Percentiles rank a stretch among this genome's conserved stretches.
Evolutionary conservation across 2,797 vertebrate species (phyloP).

Genomic region (Phylloscopus collybita): DNA sequence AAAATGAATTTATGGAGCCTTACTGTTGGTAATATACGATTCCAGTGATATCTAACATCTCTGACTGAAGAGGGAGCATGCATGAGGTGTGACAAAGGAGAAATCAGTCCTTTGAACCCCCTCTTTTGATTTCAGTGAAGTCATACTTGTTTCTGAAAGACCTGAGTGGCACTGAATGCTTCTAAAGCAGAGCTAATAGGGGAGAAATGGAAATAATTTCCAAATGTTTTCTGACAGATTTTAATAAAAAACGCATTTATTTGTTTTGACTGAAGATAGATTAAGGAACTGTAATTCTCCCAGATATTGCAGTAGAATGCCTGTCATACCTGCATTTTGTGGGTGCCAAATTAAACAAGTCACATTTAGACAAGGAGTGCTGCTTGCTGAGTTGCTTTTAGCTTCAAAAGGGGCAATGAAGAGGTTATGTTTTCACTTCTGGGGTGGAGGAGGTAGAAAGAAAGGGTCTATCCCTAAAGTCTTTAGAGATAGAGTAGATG

Average conservation of each 20-base stretch:
- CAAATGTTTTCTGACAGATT: slow-evolving; percentile 9
- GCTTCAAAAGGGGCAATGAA: not conserved
- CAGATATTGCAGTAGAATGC: slow-evolving; percentile 36
- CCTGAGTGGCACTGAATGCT: not conserved
- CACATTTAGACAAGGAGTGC: not conserved
- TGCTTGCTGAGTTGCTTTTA: not conserved
- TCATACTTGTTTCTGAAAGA: not conserved
- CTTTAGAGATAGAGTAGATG: not conserved
- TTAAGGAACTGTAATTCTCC: slow-evolving; percentile 34
- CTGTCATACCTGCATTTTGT: slow-evolving; percentile 11
- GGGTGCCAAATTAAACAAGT: slow-evolving; percentile 46
- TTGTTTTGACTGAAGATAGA: slow-evolving; percentile 49
- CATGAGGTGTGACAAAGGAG: not conserved
- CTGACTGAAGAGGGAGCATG: not conserved
- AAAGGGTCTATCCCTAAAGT: not conserved
- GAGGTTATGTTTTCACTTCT: not conserved
- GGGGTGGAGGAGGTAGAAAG: not conserved
- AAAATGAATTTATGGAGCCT: slow-evolving; percentile 13
- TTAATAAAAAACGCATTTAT: slow-evolving; percentile 38
- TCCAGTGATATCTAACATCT: not conserved
- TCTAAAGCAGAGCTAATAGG: not conserved
- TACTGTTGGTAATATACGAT: not conserved
- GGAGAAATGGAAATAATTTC: not conserved
- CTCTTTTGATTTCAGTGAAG: not conserved
- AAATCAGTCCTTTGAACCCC: not conserved